Evolutionary conservation across 2,113 vertebrate genomes (phyloP), one percentile per base, ranked within the genome.

Genomic region (Eupsittula cactorum): DNA sequence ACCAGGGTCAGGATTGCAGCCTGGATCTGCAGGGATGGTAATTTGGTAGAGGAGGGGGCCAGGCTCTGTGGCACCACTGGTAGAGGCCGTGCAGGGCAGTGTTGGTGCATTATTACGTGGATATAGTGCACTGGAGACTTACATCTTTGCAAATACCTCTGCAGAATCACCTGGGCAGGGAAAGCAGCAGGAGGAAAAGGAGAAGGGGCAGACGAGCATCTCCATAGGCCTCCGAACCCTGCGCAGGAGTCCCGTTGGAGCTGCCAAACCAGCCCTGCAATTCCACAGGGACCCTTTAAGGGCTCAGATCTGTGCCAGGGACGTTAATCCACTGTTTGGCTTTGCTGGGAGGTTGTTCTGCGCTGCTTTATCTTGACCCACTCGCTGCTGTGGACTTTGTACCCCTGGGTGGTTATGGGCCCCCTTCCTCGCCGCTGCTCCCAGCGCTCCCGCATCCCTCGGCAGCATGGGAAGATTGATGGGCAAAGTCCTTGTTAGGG

Each of bases 371-470:
- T 62, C 88, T 47, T 2, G 68, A 29, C 39, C 29, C 2, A 0
- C 25, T 10, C 1, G n/a, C 55, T 23, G 50, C 76, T n/a, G 2
- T 25, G 97, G 87, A 96, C 96, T 97, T 97, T 95, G 97, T 70
- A 82, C 95, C 63, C 29, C 5, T 0, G 16, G 25, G 10, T 1
- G 70, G 24, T 42, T 71, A n/a, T 23, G 16, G 28, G 4, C 59
- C 73, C 50, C 42, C 23, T 17, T 10, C 19, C 8, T 41, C 13
- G 39, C 52, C 53, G 7, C 47, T 24, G 4, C 13, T 31, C 37
- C 79, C 63, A 60, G 2, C 1, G 9, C 71, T 70, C 35, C 77
- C 2, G 28, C 20, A 8, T 70, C 85, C 65, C 46, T n/a, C 28
- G 17, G 2, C 25, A 13, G 4, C 3, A 29, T 2, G 7, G 55